A percentile compares a stretch with the other conserved stretches of the same genome.
Conservation (phyloP, 2,113 vertebrate species). For the Lichenostomus cassidix region DNA sequence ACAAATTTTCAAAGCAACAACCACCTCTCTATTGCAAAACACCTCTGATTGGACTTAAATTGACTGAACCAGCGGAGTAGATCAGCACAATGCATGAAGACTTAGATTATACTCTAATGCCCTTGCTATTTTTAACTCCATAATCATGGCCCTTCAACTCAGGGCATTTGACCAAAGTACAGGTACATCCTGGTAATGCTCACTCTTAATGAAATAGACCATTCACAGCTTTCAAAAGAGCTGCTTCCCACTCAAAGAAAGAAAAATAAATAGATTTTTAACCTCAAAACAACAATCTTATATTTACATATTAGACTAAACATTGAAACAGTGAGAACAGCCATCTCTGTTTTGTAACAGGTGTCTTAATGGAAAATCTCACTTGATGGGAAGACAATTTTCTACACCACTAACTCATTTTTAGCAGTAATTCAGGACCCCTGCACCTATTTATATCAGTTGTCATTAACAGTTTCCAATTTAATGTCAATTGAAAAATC, state of each 20-base stretch:
- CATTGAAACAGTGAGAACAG: neutral
- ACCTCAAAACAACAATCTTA: neutral
- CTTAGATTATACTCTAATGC: neutral
- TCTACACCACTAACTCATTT: neutral
- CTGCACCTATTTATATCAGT: neutral
- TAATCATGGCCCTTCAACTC: neutral
- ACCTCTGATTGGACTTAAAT: neutral
- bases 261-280: neutral
- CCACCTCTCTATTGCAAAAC: neutral
- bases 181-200: neutral
- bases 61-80: neutral
- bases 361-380: neutral
- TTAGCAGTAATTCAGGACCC: neutral
- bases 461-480: constrained; percentile 11
- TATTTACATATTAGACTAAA: neutral
- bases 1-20: neutral
- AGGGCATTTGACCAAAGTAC: neutral
- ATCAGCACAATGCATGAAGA: neutral
- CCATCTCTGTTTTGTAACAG: neutral
- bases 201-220: neutral
- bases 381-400: neutral
- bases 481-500: constrained; percentile 31
- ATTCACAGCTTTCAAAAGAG: neutral
- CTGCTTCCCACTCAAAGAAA: neutral
- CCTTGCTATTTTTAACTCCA: neutral